phyloP scores from a whole-genome alignment of 2,888 invertebrate species.

The Pyrgus malvae region DNA sequence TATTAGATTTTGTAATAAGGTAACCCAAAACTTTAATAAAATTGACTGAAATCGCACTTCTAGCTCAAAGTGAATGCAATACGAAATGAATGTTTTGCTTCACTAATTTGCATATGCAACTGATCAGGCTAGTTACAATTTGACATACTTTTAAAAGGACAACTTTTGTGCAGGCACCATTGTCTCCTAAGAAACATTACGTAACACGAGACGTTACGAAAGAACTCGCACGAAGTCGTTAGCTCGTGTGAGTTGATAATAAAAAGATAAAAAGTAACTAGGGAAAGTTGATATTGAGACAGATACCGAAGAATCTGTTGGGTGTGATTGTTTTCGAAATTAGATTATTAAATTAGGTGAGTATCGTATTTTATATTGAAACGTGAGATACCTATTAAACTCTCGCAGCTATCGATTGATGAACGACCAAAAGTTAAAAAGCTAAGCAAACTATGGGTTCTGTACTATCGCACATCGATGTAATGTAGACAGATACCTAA shows the following conservation, averaged over 20 bases:
- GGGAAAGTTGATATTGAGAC: conserved; percentile 9
- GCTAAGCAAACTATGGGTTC: too few species aligned
- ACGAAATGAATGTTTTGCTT: background rate
- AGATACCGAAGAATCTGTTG: background rate
- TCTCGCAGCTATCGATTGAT: too few species aligned
- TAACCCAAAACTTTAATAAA: background rate
- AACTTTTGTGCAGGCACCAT: conserved; percentile 58
- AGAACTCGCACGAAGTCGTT: conserved; percentile 31
- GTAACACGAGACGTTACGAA: conserved; percentile 49
- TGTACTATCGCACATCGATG: too few species aligned
- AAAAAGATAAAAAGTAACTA: conserved; percentile 19
- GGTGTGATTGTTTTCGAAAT: conserved; percentile 18
- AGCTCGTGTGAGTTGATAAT: conserved; percentile 21
- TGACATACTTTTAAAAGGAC: conserved; percentile 73
- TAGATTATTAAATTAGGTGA: background rate
- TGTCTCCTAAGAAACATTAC: conserved; percentile 55
- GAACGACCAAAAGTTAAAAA: too few species aligned
- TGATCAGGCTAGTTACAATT: conserved; percentile 54
- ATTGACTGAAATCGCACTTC: background rate
- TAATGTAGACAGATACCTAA: too few species aligned
- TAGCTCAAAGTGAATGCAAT: conserved; percentile 18
- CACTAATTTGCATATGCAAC: conserved; percentile 24
- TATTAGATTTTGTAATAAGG: background rate
- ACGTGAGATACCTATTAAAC: too few species aligned
- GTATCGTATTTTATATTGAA: too few species aligned